Evolutionary conservation across 2,888 invertebrate genomes (phyloP), one percentile per base, ranked within the genome.

Genomic region (Euproctis similis): DNA sequence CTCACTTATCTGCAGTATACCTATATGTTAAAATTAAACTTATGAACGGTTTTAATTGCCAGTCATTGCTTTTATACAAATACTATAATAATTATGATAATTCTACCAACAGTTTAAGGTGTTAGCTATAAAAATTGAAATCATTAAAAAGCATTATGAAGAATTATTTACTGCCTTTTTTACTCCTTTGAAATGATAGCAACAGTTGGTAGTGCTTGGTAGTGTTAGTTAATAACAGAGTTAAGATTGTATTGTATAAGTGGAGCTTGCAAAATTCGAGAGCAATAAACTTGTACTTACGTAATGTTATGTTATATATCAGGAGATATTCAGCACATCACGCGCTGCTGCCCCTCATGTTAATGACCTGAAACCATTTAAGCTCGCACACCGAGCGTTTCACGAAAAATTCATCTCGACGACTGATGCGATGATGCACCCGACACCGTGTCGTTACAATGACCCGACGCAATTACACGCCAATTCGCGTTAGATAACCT

Each of bases 361-460:
- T 61, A 70, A 68, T 61, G 67, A 64, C 62, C 68, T 54, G 36
- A 34, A 43, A 33, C 42, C 8, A 9, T 3, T 3, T 39, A 41
- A 46, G 39, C 26, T 32, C 42, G 39, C 49, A 51, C 45, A 38
- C 46, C 61, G 62, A 59, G 55, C 59, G 57, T 48, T 53, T 74
- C 70, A 72, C 74, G 59, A 65, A 21, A n/a, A 66, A 76, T 77
- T 73, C 76, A 70, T 73, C 68, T 75, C 76, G 71, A 74, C 59
- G 8, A n/a, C n/a, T n/a, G n/a, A n/a, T 59, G 58, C 49, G 46
- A 50, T 49, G n/a, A 42, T 55, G 51, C 59, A 59, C 59, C 52
- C 52, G 48, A n/a, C n/a, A n/a, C 42, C 41, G 62, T 59, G 57
- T 74, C 73, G 76, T 76, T 74, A 74, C 67, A 70, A 70, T 73